A percentile compares a stretch with the other conserved stretches of the same genome.
These are phyloP conservation scores for Pangasius krempfi DNA, from an alignment of 2,797 vertebrate genomes.

Conservation along the genomic window DNA sequence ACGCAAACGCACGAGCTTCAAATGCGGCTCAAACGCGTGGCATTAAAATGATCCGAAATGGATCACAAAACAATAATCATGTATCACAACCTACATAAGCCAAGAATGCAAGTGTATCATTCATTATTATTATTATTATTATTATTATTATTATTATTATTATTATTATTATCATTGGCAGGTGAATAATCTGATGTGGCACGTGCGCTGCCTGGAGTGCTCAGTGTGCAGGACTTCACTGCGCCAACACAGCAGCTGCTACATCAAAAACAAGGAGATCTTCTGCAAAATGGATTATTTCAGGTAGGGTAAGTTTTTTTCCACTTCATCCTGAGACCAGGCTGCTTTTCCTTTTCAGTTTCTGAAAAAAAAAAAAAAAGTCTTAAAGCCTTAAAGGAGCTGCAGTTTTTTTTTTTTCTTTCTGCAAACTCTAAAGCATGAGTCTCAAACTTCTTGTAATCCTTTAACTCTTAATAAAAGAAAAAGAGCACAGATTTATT, in stretches of 20 bases:
- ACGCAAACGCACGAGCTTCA: neutral
- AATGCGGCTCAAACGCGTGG: neutral
- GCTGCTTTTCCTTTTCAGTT: neutral
- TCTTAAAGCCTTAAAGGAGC: neutral
- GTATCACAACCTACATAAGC: neutral
- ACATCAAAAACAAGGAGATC: conserved; percentile 99
- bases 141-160: conserved; percentile 32
- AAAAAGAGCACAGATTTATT: neutral
- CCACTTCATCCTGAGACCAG: conserved; percentile 64
- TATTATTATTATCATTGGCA: conserved; percentile 64
- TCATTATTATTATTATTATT: conserved; percentile 15
- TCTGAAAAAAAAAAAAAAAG: too few relatives aligned
- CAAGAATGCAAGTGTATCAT: neutral
- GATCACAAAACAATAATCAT: neutral
- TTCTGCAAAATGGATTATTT: conserved; percentile 99
- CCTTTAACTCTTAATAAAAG: neutral
- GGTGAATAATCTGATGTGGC: conserved; percentile 99
- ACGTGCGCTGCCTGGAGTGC: conserved; percentile 95
- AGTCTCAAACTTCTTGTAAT: neutral
- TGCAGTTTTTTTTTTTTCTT: neutral
- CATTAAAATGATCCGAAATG: neutral
- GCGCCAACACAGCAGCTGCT: conserved; percentile 97
- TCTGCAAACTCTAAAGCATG: neutral
- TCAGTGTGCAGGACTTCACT: conserved; percentile 95
- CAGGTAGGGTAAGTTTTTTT: conserved; percentile 93